Evolutionary conservation across 2,888 invertebrate genomes (phyloP).

Genomic region (Tachystola acroxantha): DNA sequence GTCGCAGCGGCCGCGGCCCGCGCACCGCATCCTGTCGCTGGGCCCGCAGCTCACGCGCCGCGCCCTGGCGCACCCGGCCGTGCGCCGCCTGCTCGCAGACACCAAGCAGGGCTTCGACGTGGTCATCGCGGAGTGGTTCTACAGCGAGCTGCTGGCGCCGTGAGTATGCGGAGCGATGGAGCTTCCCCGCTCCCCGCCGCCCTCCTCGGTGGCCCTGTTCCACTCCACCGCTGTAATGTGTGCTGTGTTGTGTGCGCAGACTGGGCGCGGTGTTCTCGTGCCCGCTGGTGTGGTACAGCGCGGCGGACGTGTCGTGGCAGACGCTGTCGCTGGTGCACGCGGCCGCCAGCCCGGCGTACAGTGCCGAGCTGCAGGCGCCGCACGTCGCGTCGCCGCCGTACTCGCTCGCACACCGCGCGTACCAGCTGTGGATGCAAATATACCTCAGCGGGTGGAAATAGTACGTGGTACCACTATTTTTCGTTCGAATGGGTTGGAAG

Average conservation of each 20-base stretch:
- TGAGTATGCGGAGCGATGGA: constrained; percentile 35
- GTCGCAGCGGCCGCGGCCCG: constrained; percentile 20
- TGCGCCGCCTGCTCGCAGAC: constrained; percentile 33
- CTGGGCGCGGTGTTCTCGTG: constrained; percentile 39
- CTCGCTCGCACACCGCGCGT: constrained; percentile 24
- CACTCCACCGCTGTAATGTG: no score
- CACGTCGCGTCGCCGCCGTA: constrained; percentile 19
- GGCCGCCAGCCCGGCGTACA: constrained; percentile 30
- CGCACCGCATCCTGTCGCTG: constrained; percentile 23
- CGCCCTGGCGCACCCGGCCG: constrained; percentile 31
- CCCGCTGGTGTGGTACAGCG: constrained; percentile 47
- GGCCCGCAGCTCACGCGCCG: constrained; percentile 26
- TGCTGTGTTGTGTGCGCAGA: no score
- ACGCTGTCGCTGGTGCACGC: constrained; percentile 37
- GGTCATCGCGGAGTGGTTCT: constrained; percentile 47
- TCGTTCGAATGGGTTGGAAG: no score
- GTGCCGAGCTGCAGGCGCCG: constrained; percentile 23
- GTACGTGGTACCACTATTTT: constrained; percentile 24
- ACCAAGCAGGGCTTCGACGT: constrained; percentile 28
- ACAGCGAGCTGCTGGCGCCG: constrained; percentile 45
- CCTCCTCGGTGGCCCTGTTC: no score
- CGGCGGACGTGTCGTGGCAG: constrained; percentile 37
- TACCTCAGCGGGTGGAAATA: constrained; percentile 33
- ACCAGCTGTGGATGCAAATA: constrained; percentile 31
- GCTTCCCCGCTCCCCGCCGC: no score